Base-by-base conservation (phyloP, 2,888 invertebrate species). In the Oxyteleia sp. region DNA sequence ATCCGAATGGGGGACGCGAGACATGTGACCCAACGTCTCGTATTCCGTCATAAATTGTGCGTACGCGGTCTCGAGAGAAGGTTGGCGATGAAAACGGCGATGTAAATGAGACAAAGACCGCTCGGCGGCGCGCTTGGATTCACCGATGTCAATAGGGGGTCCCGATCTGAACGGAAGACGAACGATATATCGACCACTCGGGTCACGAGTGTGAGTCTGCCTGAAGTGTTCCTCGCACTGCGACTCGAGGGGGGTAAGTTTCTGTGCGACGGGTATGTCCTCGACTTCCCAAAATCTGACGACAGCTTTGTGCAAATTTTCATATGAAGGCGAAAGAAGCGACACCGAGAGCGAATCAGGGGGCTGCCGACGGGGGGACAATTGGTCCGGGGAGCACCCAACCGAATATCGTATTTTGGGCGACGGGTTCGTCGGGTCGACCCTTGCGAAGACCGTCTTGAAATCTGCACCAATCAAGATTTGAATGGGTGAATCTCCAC, bases 11-110 rank as follows among this genome's bases (percentile, higher is more conserved):
- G 10, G 1, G 7, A 13, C 26, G 20, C n/a, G 26, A 2, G 5
- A n/a, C 59, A 59, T 41, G 11, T 41, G 59, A 1, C 23, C 38
- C n/a, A 11, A n/a, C 3, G 1, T 16, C 11, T 16, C 10, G 29
- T 59, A 59, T 1, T 59, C 59, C 3, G 8, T 4, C 38, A 59
- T 59, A 11, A 59, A 59, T 4, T 59, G 10, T 4, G 15, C 4
- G 23, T 49, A 49, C 4, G n/a, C n/a, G n/a, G n/a, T n/a, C n/a
- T n/a, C n/a, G n/a, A n/a, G n/a, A n/a, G n/a, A n/a, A n/a, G n/a
- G n/a, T n/a, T n/a, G n/a, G n/a, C n/a, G n/a, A n/a, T n/a, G n/a
- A n/a, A n/a, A n/a, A n/a, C n/a, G n/a, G n/a, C n/a, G n/a, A n/a
- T n/a, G n/a, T n/a, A n/a, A n/a, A n/a, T n/a, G n/a, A n/a, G n/a